A percentile compares a stretch with the other conserved stretches of the same genome.
These are phyloP conservation scores for Gymnorhina tibicen DNA, from an alignment of 2,113 vertebrate species.

Conservation along the genomic window DNA sequence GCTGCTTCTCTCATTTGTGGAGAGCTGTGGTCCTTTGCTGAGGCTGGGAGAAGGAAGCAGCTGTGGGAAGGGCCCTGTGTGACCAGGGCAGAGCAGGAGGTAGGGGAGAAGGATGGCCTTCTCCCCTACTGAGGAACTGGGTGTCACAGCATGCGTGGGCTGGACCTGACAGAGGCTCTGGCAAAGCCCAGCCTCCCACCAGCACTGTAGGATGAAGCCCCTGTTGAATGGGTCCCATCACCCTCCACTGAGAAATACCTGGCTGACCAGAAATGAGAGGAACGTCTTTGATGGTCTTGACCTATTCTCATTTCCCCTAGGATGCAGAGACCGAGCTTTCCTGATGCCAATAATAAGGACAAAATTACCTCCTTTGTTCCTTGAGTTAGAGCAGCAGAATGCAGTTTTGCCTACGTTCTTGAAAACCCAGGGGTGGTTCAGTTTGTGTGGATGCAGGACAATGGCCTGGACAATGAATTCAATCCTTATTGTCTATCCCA, in stretches of 20 bases:
- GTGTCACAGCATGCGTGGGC: neutral
- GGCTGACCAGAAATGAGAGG: neutral
- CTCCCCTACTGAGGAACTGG: neutral
- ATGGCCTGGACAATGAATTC: neutral
- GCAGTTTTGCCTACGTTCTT: neutral
- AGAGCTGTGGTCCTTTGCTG: neutral
- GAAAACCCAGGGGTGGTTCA: neutral
- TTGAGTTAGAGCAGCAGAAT: neutral
- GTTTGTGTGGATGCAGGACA: neutral
- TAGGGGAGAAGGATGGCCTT: neutral
- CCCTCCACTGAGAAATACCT: neutral
- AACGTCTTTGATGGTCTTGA: neutral
- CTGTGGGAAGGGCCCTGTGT: neutral
- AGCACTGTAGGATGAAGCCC: neutral
- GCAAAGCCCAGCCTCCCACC: neutral
- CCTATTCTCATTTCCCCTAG: neutral
- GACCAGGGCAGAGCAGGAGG: neutral
- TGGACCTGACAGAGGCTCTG: neutral
- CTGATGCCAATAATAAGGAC: neutral
- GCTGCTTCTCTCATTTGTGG: neutral
- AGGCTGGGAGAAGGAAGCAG: neutral
- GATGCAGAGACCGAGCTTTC: neutral
- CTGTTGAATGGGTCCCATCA: fast-evolving
- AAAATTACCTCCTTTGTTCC: neutral
- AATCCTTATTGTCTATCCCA: neutral